Evolutionary conservation across 92 coral and sea anemone species (phyloP), one percentile per base, ranked within the genome.

Genomic region (Plumapathes pennacea): DNA sequence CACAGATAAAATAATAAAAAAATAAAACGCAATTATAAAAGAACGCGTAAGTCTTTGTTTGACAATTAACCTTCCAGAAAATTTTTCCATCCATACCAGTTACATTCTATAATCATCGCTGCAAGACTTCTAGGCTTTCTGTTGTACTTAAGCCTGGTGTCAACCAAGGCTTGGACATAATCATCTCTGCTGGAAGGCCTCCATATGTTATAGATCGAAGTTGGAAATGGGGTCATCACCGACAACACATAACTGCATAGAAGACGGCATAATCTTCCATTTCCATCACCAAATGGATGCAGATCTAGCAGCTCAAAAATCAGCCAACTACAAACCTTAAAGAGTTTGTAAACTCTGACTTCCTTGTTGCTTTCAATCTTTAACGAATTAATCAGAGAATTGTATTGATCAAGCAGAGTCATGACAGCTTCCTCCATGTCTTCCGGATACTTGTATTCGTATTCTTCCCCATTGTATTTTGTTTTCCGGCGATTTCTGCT

Each of bases 221-320:
- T 81, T 4, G 97, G 97, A 46, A 90, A 90, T 10, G 97, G 97
- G 1, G 86, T 82, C 3, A 64, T 46, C 0, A 48, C 46, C 1
- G 88, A 82, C 46, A 90, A 64, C 3, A 69, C 58, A 43, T 90
- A 90, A 51, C 83, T 86, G 46, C 90, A 82, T 20, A 90, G 90
- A 7, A 90, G 57, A 7, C 97, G 74, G 43, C 95, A 82, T 8
- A 90, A 74, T 46, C 97, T 53, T 2, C 97, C 97, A 69, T 90
- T 90, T 15, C 97, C 97, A 45, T 90, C 95, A 8, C 81, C 43
- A 83, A 90, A 90, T 21, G 97, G 97, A 68, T 89, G 97, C 30
- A 84, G 62, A 54, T 89, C 96, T 24, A 89, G 77, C 13, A 89
- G 80, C 48, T 90, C 89, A 53, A 85, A 81, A 26, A 90, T 55